phyloP scores from a whole-genome alignment of 1,140 invertebrate genomes.

The Drosophila quadrilineata region DNA sequence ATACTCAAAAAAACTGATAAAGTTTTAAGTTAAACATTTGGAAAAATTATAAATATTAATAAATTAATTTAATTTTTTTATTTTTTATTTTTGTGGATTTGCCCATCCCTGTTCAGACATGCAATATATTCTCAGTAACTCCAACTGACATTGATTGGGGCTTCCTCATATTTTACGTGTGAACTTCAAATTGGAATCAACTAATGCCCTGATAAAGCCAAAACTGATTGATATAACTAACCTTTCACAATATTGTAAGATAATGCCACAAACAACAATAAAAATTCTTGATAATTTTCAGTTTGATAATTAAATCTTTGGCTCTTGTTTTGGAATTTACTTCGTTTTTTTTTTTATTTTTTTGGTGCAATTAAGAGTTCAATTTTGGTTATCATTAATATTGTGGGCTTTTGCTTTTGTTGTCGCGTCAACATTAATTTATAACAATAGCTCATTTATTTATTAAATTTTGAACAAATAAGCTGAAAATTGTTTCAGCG shows the following conservation, averaged over 20 bases:
- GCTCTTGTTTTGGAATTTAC: no score
- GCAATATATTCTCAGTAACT: no score
- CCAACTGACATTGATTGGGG: no score
- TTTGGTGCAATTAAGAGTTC: background rate
- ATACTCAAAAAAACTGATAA: no score
- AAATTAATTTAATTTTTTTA: no score
- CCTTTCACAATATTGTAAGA: background rate
- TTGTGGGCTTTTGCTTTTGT: conserved; percentile 11
- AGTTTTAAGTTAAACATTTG: no score
- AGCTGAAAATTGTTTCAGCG: conserved; percentile 50
- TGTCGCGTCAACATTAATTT: conserved; percentile 41
- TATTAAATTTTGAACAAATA: conserved; percentile 53
- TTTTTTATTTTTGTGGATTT: no score
- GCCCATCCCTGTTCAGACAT: no score
- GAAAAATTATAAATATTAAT: no score
- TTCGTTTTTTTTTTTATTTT: no score
- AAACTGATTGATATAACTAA: background rate
- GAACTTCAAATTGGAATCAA: no score
- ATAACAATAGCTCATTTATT: conserved; percentile 60
- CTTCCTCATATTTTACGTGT: no score
- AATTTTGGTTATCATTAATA: conserved; percentile 9
- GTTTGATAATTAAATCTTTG: background rate
- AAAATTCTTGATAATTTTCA: background rate
- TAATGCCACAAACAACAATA: background rate
- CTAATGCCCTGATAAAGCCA: background rate